Evolutionary conservation across 2,797 vertebrate species (phyloP), one percentile per base, ranked within the genome.

Genomic region (Pseudotriccus pelzelni): DNA sequence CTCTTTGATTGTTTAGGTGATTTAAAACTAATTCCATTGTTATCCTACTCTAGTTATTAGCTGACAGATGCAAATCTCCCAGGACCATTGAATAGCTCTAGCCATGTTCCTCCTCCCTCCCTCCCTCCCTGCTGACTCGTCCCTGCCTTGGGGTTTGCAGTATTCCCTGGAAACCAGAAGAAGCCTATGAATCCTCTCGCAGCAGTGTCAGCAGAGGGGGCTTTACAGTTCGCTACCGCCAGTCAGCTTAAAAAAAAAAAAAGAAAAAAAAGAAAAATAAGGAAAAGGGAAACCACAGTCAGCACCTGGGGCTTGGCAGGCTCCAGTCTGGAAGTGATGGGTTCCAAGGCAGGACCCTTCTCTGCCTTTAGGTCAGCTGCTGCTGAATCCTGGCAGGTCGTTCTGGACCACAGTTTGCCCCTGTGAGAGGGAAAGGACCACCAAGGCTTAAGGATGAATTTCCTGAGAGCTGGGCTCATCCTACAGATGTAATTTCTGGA

Each of bases 21-120:
- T 81, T 96, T 87, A 67, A 93, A 93, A 95, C 84, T 88, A 93
- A 97, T 97, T 97, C 73, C 84, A 72, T 74, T 87, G 82, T 73
- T 94, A 56, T 84, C 41, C 81, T 39, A 25, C 15, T 91, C 74
- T 77, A 81, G 47, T 96, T 94, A 90, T 50, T 67, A 87, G 78
- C 68, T 84, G 56, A 79, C 27, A 10, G 70, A 69, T 68, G 72
- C 13, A 77, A 58, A 59, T 46, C 76, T 89, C 77, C 25, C 30
- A 28, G 81, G 83, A 39, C 28, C 5, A 12, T 5, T 37, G 47
- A 89, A 25, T 17, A 56, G 63, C 28, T 94, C 24, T 27, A 49
- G 39, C 37, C 0, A 0, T 24, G 10, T 11, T 85, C 32, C 39
- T 79, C 18, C 32, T 86, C 36, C 16, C 34, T 77, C 36, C 16